Evolutionary conservation across 2,797 vertebrate species (phyloP).

Genomic region (Hippocampus kuda): DNA sequence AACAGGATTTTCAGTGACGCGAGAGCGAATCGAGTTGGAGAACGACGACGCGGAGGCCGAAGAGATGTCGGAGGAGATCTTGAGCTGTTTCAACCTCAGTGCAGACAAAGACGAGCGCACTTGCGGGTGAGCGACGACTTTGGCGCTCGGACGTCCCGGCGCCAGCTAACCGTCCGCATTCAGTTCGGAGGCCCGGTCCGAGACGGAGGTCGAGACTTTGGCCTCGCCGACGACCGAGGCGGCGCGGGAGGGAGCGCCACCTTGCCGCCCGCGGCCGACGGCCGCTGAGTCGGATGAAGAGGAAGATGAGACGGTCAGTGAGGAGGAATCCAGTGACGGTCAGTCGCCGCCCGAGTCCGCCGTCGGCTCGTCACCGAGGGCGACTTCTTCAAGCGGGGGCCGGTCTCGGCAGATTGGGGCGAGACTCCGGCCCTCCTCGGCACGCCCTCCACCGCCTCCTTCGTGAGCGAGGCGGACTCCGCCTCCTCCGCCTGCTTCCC

Average conservation of each 20-base stretch:
- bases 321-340: constrained; percentile 2
- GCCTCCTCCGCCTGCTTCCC: constrained; percentile 5
- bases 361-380: not conserved
- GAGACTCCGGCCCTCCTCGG: not conserved
- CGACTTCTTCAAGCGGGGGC: not conserved
- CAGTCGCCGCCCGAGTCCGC: not conserved
- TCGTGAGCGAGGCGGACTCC: constrained; percentile 42
- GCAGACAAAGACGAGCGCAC: constrained; percentile 53
- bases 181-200: constrained; percentile 76
- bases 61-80: constrained; percentile 81
- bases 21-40: constrained; percentile 85
- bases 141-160: not conserved
- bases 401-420: constrained; percentile 14
- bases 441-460: constrained; percentile 29
- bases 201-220: constrained; percentile 49
- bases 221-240: constrained; percentile 31
- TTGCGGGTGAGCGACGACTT: constrained; percentile 10
- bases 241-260: constrained; percentile 25
- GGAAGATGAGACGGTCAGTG: constrained; percentile 27
- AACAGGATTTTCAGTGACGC: constrained; percentile 68
- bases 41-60: constrained; percentile 66
- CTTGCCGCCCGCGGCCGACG: constrained; percentile 34
- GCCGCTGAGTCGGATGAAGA: constrained; percentile 48
- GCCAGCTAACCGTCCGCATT: constrained; percentile 13
- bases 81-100: constrained; percentile 80